phyloP scores from a whole-genome alignment of 2,888 invertebrate species.

The Heteropelma amictum region DNA sequence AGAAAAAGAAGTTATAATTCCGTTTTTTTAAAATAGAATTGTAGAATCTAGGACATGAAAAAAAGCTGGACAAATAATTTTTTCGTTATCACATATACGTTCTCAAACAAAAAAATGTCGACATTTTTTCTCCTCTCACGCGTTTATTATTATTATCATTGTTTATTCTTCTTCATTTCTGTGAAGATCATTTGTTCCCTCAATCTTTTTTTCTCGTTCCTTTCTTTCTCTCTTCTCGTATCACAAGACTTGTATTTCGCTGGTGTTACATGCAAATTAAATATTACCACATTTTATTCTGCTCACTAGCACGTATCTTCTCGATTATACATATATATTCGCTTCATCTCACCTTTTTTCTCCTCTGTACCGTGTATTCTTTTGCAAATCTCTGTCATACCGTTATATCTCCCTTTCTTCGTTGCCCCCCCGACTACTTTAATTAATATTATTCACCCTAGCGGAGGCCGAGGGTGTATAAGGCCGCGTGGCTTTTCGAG shows the following conservation, averaged over 20 bases:
- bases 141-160: not conserved
- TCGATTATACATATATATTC: too few species aligned
- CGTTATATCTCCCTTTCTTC: not conserved
- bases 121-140: constrained; percentile 12
- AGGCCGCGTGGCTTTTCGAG: too few species aligned
- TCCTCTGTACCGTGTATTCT: not conserved
- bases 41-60: not conserved
- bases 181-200: not conserved
- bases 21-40: not conserved
- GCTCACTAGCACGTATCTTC: too few species aligned
- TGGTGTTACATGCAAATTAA: constrained; percentile 49
- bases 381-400: not conserved
- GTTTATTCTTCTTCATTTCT: not conserved
- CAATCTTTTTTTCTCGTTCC: not conserved
- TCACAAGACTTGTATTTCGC: constrained; percentile 31
- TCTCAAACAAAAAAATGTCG: not conserved
- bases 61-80: too few species aligned
- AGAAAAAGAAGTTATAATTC: not conserved
- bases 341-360: not conserved
- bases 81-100: not conserved
- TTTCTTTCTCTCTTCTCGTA: not conserved
- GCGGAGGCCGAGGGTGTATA: constrained; percentile 43
- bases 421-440: constrained; percentile 36
- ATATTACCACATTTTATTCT: constrained; percentile 42
- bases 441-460: constrained; percentile 55